Evolutionary conservation across 1,140 invertebrate genomes (phyloP), one percentile per base, ranked within the genome.

Genomic region (Augochlora pura): DNA sequence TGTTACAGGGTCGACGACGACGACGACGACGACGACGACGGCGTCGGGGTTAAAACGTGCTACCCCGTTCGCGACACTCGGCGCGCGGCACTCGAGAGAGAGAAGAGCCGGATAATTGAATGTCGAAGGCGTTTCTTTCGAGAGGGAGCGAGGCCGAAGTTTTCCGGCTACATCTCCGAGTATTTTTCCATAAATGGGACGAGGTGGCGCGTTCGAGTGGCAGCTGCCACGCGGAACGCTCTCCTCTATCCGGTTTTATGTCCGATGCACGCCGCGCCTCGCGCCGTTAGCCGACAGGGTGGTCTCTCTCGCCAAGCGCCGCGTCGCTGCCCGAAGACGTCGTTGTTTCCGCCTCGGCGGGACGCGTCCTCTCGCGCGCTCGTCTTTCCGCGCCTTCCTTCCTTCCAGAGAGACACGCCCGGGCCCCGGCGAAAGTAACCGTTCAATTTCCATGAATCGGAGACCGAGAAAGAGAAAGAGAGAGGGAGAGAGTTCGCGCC

Each of bases 141-240:
- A 21, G 46, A 46, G 21, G 54, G 38, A 32, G 64, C 23, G 76
- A 23, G 46, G 46, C n/a, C 21, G 60, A 71, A 77, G 62, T 79
- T 79, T 79, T 79, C 68, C 39, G 42, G 62, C 70, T 77, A 72
- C 79, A 60, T 71, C 27, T 25, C 38, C 39, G 60, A n/a, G 70
- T 27, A 65, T 69, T 68, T 73, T 77, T 75, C 73, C 69, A 73
- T 71, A 72, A 77, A 72, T 27, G 67, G 70, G 59, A 75, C 54
- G 83, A 84, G 79, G 82, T 70, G 75, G 78, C 79, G 84, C 65
- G 82, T 89, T 88, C 82, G 80, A 86, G 84, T 83, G 83, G 84
- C 83, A 86, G 81, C 86, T 87, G 86, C 82, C 82, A 85, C 86
- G 84, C 65, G 82, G 85, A 88, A 89, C 80, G 78, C 83, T 87